These are phyloP conservation scores for Chalcis sispes DNA, from an alignment of 2,888 invertebrate genomes.

Conservation along the genomic window DNA sequence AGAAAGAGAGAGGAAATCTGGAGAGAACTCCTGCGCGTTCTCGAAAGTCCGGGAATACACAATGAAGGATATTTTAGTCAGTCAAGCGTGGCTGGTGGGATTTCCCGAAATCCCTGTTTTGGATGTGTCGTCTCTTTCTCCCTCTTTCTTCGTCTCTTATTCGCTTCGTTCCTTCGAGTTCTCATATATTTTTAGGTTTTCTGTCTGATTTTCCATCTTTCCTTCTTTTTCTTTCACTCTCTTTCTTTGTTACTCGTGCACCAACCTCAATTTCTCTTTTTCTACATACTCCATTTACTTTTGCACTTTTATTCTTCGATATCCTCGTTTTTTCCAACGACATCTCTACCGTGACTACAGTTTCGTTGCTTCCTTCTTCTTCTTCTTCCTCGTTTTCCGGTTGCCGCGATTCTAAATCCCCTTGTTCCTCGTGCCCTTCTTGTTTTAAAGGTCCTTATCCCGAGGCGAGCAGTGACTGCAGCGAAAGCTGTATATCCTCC, in stretches of 20 bases:
- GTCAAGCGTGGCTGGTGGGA: conserved; percentile 52
- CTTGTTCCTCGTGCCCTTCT: conserved; percentile 46
- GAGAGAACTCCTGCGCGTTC: conserved; percentile 9
- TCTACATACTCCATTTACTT: conserved; percentile 53
- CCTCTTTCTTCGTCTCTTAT: conserved; percentile 47
- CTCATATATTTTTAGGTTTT: conserved; percentile 35
- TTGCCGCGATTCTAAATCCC: conserved; percentile 58
- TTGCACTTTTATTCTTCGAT: conserved; percentile 51
- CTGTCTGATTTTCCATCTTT: no score
- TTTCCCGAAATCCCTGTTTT: conserved; percentile 57
- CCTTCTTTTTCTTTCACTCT: no score
- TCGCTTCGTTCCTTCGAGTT: conserved; percentile 30
- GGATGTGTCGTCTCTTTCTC: conserved; percentile 41
- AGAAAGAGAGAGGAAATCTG: conserved; percentile 1
- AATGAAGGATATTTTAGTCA: conserved; percentile 53
- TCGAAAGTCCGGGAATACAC: conserved; percentile 49
- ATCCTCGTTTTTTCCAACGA: conserved; percentile 49
- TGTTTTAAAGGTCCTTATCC: conserved; percentile 47
- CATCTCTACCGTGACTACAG: neutral
- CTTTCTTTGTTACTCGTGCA: neutral
- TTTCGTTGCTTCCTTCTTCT: neutral
- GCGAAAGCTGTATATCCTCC: conserved; percentile 9
- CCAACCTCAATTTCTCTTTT: conserved; percentile 49
- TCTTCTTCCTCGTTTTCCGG: conserved; percentile 55
- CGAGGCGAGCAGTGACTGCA: conserved; percentile 1